phyloP scores from a whole-genome alignment of 2,888 invertebrate species.

The Polydesmus complanatus region DNA sequence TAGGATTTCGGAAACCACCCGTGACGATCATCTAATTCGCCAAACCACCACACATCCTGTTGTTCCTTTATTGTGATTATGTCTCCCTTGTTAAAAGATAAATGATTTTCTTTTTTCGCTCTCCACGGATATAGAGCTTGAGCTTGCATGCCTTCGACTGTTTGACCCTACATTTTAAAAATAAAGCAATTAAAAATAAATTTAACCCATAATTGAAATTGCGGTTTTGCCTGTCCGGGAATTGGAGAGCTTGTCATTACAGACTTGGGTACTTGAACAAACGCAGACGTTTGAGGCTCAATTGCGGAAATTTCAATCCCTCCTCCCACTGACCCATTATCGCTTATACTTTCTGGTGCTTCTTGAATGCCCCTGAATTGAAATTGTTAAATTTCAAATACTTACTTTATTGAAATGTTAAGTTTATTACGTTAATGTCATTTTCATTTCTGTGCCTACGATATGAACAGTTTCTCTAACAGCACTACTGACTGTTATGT shows the following conservation, averaged over 20 bases:
- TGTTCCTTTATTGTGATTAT: slow-evolving; percentile 44
- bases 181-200: neutral
- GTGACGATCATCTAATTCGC: slow-evolving; percentile 38
- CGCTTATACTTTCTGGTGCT: slow-evolving; percentile 47
- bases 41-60: slow-evolving; percentile 50
- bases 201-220: neutral
- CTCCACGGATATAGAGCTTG: slow-evolving; percentile 44
- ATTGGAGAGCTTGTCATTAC: slow-evolving; percentile 25
- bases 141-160: slow-evolving; percentile 36
- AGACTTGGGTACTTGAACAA: slow-evolving; percentile 22
- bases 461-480: slow-evolving; percentile 23
- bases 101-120: slow-evolving; percentile 44
- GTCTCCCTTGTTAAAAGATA: slow-evolving; percentile 48
- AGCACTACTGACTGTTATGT: slow-evolving; percentile 8
- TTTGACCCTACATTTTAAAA: slow-evolving; percentile 24
- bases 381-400: slow-evolving; percentile 16
- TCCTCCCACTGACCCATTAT: slow-evolving; percentile 35
- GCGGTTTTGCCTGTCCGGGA: slow-evolving; percentile 27
- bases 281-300: slow-evolving; percentile 22
- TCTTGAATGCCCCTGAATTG: slow-evolving; percentile 55
- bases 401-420: slow-evolving; percentile 20
- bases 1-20: slow-evolving; percentile 50
- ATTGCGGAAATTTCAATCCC: slow-evolving; percentile 24
- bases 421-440: slow-evolving; percentile 21
- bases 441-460: slow-evolving; percentile 23